Base-by-base conservation (phyloP, 2,113 vertebrate genomes). In the Mus pahari region DNA sequence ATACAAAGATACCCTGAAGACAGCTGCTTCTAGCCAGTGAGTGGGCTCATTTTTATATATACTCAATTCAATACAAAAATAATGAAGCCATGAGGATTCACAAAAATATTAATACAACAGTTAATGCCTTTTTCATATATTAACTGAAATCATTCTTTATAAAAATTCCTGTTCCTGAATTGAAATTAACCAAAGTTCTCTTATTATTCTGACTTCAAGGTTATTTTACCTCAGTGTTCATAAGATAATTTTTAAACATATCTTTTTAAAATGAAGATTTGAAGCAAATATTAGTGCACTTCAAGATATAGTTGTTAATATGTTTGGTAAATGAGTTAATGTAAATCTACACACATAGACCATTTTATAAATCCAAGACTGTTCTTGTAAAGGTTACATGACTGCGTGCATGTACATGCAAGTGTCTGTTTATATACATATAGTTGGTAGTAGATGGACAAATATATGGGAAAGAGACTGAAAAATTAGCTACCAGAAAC, bases 251-350 rank as follows among this genome's bases (percentile, higher is more conserved):
- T 33, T 91, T 68, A 77, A 93, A 91, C 26, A 22, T 71, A 75
- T 22, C n/a, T 78, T 73, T 83, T 83, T 66, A 74, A 75, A 89
- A 86, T 88, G 24, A 95, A 79, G 58, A 92, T 70, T 31, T 83
- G 50, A 90, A 92, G 83, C 73, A 90, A 92, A 90, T 22, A 74
- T 66, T 64, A 81, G 3, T 89, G 24, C 62, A 75, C 55, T 78
- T 95, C 66, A 94, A 93, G 50, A 45, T 50, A 86, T 53, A 31
- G 39, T 22, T 86, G 82, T 33, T 50, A 60, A 73, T 90, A 90
- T 66, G 91, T 53, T 81, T 31, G 70, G 8, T 50, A 81, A 92
- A 90, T 70, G 36, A 86, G 28, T 36, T 81, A 58, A 48, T 48
- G 11, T 45, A 94, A 90, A 84, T 90, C 10, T 50, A 79, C 75